Conservation (phyloP, 1,140 invertebrate species). For the Sinonovacula constricta region DNA sequence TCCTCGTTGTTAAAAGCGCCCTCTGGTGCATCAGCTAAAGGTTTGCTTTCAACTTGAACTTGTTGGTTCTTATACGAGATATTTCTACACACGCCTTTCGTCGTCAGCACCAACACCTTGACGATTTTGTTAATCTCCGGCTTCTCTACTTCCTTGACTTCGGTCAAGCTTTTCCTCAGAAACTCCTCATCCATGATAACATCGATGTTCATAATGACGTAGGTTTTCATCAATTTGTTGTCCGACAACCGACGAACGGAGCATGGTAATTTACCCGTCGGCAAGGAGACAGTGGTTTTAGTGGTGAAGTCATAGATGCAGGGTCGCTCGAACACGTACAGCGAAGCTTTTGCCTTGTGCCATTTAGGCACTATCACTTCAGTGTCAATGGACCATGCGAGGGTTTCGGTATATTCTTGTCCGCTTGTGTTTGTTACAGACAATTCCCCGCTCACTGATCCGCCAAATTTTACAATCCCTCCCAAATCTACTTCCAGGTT, state of each 20-base stretch:
- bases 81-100: constrained; percentile 38
- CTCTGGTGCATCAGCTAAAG: no score
- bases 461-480: constrained; percentile 38
- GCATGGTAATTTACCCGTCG: constrained; percentile 9
- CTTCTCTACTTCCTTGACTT: neutral
- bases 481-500: constrained; percentile 39
- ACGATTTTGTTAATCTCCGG: neutral
- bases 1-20: no score
- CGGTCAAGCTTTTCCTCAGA: constrained; percentile 1
- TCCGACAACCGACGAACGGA: constrained; percentile 27
- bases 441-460: constrained; percentile 1
- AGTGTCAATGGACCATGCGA: constrained; percentile 44
- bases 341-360: constrained; percentile 26
- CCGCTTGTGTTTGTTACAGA: constrained; percentile 46
- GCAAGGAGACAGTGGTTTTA: constrained; percentile 31
- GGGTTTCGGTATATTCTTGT: constrained; percentile 24
- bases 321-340: constrained; percentile 32
- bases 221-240: constrained; percentile 16
- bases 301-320: constrained; percentile 21
- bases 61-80: constrained; percentile 42
- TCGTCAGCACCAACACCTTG: constrained; percentile 13
- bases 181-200: constrained; percentile 29
- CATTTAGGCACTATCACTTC: constrained; percentile 30
- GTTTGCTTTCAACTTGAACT: constrained; percentile 30
- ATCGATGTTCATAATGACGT: constrained; percentile 16